Evolutionary conservation across 2,113 vertebrate species (phyloP).

Genomic region (Trichomycterus rosablanca): DNA sequence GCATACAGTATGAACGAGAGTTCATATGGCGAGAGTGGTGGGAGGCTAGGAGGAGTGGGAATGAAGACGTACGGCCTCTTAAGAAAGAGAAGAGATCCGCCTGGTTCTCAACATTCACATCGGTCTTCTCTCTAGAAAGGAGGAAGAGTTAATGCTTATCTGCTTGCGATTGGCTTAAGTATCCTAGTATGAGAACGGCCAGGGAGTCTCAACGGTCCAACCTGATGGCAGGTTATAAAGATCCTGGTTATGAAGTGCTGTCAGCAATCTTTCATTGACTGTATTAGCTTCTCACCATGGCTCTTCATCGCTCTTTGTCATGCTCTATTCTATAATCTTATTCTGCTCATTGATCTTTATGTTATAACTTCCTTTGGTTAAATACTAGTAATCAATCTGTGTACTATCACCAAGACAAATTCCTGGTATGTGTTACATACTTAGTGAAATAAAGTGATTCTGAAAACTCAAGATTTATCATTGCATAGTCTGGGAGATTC

Average conservation of each 20-base stretch:
- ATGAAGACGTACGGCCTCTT: conserved; percentile 58
- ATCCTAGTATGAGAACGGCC: not conserved
- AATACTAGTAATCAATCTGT: too few relatives aligned
- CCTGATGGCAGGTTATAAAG: conserved; percentile 1
- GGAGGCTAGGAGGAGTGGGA: conserved; percentile 46
- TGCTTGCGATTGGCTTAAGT: conserved; percentile 54
- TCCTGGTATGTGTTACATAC: too few relatives aligned
- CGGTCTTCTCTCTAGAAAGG: conserved; percentile 44
- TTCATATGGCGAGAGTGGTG: conserved; percentile 22
- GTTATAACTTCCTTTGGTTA: too few relatives aligned
- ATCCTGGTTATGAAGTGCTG: conserved; percentile 15
- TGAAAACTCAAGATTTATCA: too few relatives aligned
- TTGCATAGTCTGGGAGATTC: too few relatives aligned
- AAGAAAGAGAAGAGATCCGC: conserved; percentile 51
- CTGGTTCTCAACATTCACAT: conserved; percentile 44
- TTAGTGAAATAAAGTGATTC: too few relatives aligned
- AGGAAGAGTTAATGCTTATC: conserved; percentile 59
- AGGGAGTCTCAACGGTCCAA: not conserved
- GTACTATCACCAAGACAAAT: too few relatives aligned
- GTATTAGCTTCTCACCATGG: too few relatives aligned
- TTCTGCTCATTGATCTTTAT: too few relatives aligned
- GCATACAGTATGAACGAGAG: conserved; percentile 26
- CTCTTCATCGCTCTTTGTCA: too few relatives aligned
- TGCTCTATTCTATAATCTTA: too few relatives aligned
- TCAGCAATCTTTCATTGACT: too few relatives aligned